phyloP scores from a whole-genome alignment of 2,113 vertebrate genomes.

The Anseranas semipalmata region DNA sequence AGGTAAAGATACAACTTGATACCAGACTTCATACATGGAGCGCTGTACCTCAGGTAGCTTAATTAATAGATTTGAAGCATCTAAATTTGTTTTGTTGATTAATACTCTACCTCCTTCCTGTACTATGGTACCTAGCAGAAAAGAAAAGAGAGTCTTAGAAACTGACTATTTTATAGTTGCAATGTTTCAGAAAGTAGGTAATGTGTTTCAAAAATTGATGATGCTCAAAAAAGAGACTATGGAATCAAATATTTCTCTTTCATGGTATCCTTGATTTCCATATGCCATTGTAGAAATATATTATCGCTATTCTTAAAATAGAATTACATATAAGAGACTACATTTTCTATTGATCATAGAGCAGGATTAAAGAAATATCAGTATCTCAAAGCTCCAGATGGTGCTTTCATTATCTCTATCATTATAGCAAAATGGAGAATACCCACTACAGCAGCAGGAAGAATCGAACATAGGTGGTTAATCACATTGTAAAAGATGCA shows the following conservation, averaged over 20 bases:
- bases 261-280: neutral
- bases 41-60: slow-evolving; percentile 80
- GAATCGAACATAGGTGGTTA: neutral
- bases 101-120: slow-evolving; percentile 84
- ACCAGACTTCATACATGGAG: slow-evolving; percentile 87
- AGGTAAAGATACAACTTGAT: slow-evolving; percentile 85
- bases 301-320: neutral
- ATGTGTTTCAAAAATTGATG: neutral
- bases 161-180: neutral
- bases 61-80: slow-evolving; percentile 87
- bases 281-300: neutral
- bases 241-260: neutral
- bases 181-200: neutral
- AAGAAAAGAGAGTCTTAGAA: neutral
- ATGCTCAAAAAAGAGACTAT: neutral
- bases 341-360: neutral
- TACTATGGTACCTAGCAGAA: slow-evolving; percentile 79
- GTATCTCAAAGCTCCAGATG: neutral
- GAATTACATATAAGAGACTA: neutral
- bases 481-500: neutral
- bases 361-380: neutral
- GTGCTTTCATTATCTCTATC: neutral
- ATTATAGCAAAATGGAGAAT: neutral
- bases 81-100: slow-evolving; percentile 84
- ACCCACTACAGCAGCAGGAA: neutral